These are phyloP conservation scores for Trematomus loennbergii DNA, from an alignment of 2,113 vertebrate species.

Conservation along the genomic window DNA sequence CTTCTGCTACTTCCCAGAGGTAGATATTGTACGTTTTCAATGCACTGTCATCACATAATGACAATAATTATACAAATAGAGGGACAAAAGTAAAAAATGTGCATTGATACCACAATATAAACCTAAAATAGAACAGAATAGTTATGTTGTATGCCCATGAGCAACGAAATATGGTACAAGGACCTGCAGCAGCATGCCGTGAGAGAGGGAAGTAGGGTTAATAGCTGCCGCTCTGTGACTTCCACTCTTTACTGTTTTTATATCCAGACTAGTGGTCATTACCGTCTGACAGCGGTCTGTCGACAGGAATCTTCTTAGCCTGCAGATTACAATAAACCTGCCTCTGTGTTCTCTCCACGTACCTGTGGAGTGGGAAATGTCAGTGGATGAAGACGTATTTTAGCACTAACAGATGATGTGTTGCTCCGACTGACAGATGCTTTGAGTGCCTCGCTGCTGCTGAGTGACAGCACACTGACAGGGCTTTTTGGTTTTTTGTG, in stretches of 20 bases:
- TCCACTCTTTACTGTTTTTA: conserved; percentile 37
- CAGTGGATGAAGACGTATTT: conserved; percentile 66
- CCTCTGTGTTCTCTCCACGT: conserved; percentile 20
- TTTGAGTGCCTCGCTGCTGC: conserved; percentile 60
- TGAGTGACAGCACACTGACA: conserved; percentile 78
- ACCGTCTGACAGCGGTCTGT: conserved; percentile 61
- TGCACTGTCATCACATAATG: no score
- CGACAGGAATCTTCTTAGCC: conserved; percentile 63
- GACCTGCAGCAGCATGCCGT: conserved; percentile 32
- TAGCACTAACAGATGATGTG: conserved; percentile 57
- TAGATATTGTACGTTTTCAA: no score
- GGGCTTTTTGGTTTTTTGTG: conserved; percentile 46
- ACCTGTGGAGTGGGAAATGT: conserved; percentile 48
- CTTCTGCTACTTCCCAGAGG: no score
- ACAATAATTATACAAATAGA: no score
- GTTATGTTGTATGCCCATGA: no score
- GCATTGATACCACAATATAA: no score
- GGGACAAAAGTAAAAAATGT: no score
- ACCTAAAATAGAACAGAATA: no score
- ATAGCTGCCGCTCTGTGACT: conserved; percentile 44
- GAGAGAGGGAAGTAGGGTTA: conserved; percentile 66
- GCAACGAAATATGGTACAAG: no score
- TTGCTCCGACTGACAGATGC: conserved; percentile 64
- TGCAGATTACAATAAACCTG: conserved; percentile 55
- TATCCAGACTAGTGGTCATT: conserved; percentile 65